Base-by-base conservation (phyloP, 1,140 invertebrate genomes). In the Formica selysi region DNA sequence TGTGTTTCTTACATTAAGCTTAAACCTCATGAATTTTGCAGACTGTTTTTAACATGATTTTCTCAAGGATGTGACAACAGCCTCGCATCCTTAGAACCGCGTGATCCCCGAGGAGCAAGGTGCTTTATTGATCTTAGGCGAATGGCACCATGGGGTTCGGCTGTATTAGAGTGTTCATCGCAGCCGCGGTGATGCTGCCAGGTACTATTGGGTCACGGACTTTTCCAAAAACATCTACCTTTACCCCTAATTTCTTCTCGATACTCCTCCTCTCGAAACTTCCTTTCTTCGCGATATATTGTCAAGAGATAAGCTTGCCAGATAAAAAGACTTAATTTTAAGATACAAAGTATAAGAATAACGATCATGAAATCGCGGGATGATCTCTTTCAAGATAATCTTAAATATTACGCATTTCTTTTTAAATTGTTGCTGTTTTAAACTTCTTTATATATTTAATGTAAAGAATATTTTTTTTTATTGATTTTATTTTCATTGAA, bases 121-220 rank as follows among this genome's bases (percentile, higher is more conserved):
- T 90, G 87, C 76, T 88, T 88, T 91, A 91, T 91, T 86, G 90
- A 91, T 91, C 86, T 90, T 87, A 65, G 65, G 26, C 76, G 71
- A 76, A 44, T 64, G 86, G 62, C 81, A 85, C 80, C 73, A 85
- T 87, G 80, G 71, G 80, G 73, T 79, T 74, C 41, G 59, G 51
- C 61, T 88, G 36, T 74, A 86, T 87, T 91, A 91, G 87, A 87
- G 54, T 78, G 65, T 87, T 91, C 85, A 90, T 89, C 73, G 73
- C 29, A 54, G 48, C 13, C 62, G 41, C 54, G 38, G 26, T 13
- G 26, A 57, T 54, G 32, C 16, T 68, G 68, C 41, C 57, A 71
- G 67, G 22, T 70, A 73, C n/a, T 61, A 80, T 80, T 86, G 44
- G 76, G n/a, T 87, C 71, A 16, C 44, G 10, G 44, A 59, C 61